Evolutionary conservation across 2,888 invertebrate genomes (phyloP), one percentile per base, ranked within the genome.

Genomic region (Synergus japonicus): DNA sequence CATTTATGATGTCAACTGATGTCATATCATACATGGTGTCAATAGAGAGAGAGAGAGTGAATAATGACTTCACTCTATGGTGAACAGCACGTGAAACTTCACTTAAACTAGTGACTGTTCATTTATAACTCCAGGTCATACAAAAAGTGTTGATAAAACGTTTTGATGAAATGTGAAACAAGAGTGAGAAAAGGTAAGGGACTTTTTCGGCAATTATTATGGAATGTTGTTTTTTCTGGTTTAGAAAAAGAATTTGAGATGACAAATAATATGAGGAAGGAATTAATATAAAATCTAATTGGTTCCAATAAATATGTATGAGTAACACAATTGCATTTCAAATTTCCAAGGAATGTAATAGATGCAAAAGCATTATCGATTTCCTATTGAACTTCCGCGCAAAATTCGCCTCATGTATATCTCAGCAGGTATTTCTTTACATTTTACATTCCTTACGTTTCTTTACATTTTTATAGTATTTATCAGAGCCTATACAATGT

Each of bases 361-460:
- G 44, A 22, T 69, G 22, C 29, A 69, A 69, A 65, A 69, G 69
- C 13, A 49, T 29, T 69, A 69, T 69, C 69, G 69, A 69, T n/a
- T 69, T 69, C 49, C 46, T 69, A 69, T 69, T 69, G 69, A 69
- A 69, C 69, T 29, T 69, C n/a, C 9, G 29, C 46, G 29, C 46
- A 7, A 69, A 69, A 69, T 69, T 69, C 46, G 46, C 29, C 69
- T 18, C 18, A 58, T 58, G 54, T 18, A 58, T 15, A 58, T 58
- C 54, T 58, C 18, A 58, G n/a, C 8, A 7, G 37, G 0, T 18
- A 58, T 58, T 58, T 18, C n/a, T 18, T 58, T 58, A n/a, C n/a
- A 54, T 54, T n/a, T 54, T 54, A 37, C 37, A 37, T 37, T 37
- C 29, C n/a, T 41, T 29, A 8, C 12, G 12, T 63, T 63, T 63